A percentile compares a stretch with the other conserved stretches of the same genome.
Conservation (phyloP, 2,113 vertebrate genomes). For the Isurus oxyrinchus region DNA sequence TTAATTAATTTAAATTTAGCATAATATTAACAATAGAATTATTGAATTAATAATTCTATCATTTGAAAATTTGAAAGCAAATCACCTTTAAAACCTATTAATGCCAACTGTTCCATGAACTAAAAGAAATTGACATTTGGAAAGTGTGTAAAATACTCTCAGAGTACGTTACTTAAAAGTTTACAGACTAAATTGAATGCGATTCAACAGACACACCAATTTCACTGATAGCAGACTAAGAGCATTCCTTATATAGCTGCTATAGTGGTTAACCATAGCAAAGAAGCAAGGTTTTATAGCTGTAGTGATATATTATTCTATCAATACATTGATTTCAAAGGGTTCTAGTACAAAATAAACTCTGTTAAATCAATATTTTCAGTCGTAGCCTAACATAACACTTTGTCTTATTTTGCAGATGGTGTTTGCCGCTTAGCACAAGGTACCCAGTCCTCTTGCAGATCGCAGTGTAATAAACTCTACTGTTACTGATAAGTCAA, state of each 20-base stretch:
- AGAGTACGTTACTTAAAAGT: neutral
- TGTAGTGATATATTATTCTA: conserved; percentile 34
- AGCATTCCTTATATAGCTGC: conserved; percentile 13
- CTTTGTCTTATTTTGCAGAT: conserved; percentile 37
- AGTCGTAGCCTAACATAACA: conserved; percentile 36
- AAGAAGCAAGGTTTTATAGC: conserved; percentile 29
- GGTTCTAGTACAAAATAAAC: conserved; percentile 36
- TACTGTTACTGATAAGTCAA: neutral
- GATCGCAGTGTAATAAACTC: neutral
- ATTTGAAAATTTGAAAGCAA: neutral
- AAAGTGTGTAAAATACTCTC: neutral
- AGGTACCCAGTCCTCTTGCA: neutral
- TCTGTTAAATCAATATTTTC: conserved; percentile 35
- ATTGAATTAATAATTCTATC: neutral
- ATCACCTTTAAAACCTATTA: neutral
- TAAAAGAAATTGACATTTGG: neutral
- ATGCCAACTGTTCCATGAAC: neutral
- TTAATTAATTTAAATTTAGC: neutral
- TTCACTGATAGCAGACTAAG: conserved; percentile 19
- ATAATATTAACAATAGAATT: conserved; percentile 4
- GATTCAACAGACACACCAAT: conserved; percentile 6
- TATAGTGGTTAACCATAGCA: conserved; percentile 20
- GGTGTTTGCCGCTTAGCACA: conserved; percentile 33
- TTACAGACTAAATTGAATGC: conserved; percentile 9
- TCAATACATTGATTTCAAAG: conserved; percentile 34